A percentile compares a stretch with the other conserved stretches of the same genome.
These are phyloP conservation scores for Hyles vespertilio DNA, from an alignment of 1,140 invertebrate genomes.

Conservation along the genomic window DNA sequence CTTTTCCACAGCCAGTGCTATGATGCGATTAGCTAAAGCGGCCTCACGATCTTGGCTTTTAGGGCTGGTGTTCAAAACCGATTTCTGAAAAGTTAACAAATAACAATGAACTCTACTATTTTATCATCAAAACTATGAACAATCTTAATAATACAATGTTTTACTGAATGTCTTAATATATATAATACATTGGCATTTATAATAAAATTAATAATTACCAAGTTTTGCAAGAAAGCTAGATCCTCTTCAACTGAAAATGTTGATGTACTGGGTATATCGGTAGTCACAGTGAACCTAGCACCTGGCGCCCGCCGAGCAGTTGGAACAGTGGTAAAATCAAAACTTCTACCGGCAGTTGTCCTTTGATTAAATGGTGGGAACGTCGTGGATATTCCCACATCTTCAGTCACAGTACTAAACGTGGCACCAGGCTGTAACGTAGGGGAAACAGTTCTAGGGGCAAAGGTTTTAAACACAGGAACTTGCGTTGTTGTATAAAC, in stretches of 20 bases:
- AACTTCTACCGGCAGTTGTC: slow-evolving; percentile 28
- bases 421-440: slow-evolving; percentile 50
- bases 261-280: slow-evolving; percentile 63
- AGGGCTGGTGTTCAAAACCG: slow-evolving; percentile 51
- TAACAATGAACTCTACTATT: not conserved
- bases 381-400: slow-evolving; percentile 57
- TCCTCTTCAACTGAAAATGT: slow-evolving; percentile 75
- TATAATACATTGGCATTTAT: not conserved
- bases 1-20: slow-evolving; percentile 71
- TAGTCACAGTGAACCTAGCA: slow-evolving; percentile 38
- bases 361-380: slow-evolving; percentile 44
- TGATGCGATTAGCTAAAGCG: slow-evolving; percentile 69
- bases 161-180: not conserved
- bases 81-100: slow-evolving; percentile 50
- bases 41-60: slow-evolving; percentile 59
- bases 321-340: slow-evolving; percentile 21
- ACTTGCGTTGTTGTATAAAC: slow-evolving; percentile 46
- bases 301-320: slow-evolving; percentile 25
- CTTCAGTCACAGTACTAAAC: slow-evolving; percentile 37
- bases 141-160: not conserved
- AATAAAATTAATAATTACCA: slow-evolving; percentile 50
- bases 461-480: slow-evolving; percentile 35
- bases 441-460: slow-evolving; percentile 43
- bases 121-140: too few relatives aligned
- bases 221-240: slow-evolving; percentile 69